Percentiles rank a stretch among this genome's conserved stretches.
phyloP scores from a whole-genome alignment of 2,888 invertebrate species.

The Linnaemya tessellans region DNA sequence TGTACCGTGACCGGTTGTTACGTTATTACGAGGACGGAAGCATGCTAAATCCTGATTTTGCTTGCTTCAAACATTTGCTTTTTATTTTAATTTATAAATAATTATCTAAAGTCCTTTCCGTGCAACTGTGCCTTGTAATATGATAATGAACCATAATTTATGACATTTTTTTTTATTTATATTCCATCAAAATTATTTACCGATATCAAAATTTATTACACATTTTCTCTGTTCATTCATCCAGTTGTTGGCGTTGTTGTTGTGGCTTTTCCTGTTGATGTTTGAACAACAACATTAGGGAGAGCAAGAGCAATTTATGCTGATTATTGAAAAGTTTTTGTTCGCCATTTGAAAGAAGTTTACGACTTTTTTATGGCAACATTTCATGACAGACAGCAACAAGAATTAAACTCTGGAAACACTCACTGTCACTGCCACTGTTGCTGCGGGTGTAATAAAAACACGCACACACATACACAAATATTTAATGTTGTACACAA shows the following conservation, averaged over 20 bases:
- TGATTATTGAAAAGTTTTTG: slow-evolving; percentile 68
- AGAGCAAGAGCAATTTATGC: slow-evolving; percentile 67
- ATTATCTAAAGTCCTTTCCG: neutral
- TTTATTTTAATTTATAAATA: neutral
- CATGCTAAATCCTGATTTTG: neutral
- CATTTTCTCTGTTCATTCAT: slow-evolving; percentile 50
- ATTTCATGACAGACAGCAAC: slow-evolving; percentile 77
- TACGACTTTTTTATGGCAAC: slow-evolving; percentile 81
- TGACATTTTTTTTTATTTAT: slow-evolving; percentile 41
- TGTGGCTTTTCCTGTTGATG: slow-evolving; percentile 10
- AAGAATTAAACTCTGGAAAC: slow-evolving; percentile 66
- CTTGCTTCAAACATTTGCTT: neutral
- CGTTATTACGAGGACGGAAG: no score
- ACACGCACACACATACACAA: slow-evolving; percentile 1
- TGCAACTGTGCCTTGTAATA: slow-evolving; percentile 31
- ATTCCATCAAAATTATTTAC: slow-evolving; percentile 55
- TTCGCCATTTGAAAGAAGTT: slow-evolving; percentile 72
- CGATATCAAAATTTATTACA: slow-evolving; percentile 59
- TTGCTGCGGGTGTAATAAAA: slow-evolving; percentile 33
- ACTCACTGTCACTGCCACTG: slow-evolving; percentile 39
- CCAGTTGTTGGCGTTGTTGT: slow-evolving; percentile 3
- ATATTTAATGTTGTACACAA: slow-evolving; percentile 7
- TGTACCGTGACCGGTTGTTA: no score
- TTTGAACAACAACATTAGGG: slow-evolving; percentile 17
- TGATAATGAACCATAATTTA: slow-evolving; percentile 45